phyloP scores from a whole-genome alignment of 2,797 vertebrate species.

The Mallotus villosus region DNA sequence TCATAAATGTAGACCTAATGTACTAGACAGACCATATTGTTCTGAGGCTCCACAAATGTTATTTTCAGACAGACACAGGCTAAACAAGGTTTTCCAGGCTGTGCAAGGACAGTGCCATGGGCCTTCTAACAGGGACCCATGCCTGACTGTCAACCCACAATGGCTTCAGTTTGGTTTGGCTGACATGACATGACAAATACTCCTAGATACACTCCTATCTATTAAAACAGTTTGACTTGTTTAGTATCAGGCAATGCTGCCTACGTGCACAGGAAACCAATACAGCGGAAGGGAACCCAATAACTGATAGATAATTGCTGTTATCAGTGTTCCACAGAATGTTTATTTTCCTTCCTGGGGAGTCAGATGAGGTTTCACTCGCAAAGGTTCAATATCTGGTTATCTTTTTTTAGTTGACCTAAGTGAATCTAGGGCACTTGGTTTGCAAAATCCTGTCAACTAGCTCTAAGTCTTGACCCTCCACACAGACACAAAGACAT shows the following conservation, averaged over 20 bases:
- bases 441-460: neutral
- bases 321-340: neutral
- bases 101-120: too few relatives aligned
- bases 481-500: neutral
- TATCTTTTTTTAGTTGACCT: neutral
- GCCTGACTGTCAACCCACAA: too few relatives aligned
- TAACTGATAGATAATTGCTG: neutral
- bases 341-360: neutral
- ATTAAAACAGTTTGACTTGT: neutral
- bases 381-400: neutral
- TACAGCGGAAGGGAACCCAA: neutral
- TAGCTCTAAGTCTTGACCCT: neutral
- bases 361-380: neutral
- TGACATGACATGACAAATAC: neutral
- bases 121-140: too few relatives aligned
- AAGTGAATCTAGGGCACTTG: neutral
- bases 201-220: neutral
- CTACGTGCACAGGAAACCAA: neutral
- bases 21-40: too few relatives aligned
- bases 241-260: too few relatives aligned
- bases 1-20: too few relatives aligned
- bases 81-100: too few relatives aligned
- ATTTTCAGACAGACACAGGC: too few relatives aligned
- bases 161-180: too few relatives aligned
- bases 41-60: too few relatives aligned